These are phyloP conservation scores for Lates japonicus DNA, from an alignment of 2,797 vertebrate genomes.

Conservation along the genomic window DNA sequence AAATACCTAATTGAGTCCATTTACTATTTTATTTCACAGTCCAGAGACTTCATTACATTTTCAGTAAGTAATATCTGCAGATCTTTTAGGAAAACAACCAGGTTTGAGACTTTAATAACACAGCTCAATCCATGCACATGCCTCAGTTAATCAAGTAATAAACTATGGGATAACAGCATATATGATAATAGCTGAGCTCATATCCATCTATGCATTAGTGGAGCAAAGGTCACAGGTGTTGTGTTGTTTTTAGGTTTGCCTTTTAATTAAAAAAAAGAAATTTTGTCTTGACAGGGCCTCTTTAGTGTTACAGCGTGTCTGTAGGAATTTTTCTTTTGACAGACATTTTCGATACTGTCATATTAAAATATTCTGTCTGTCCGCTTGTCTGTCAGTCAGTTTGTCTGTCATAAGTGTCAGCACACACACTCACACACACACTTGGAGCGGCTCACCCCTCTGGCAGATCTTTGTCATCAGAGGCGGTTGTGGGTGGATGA, in stretches of 20 bases:
- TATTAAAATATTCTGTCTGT: conserved; percentile 22
- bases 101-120: conserved; percentile 86
- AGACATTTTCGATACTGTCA: conserved; percentile 15
- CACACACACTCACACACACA: conserved; percentile 52
- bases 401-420: conserved; percentile 19
- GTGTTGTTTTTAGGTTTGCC: conserved; percentile 10
- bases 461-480: conserved; percentile 71
- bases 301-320: not conserved
- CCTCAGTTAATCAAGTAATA: conserved; percentile 80
- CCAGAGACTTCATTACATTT: conserved; percentile 32
- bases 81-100: conserved; percentile 81
- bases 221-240: conserved; percentile 41
- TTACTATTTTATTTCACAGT: conserved; percentile 61
- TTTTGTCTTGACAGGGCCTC: not conserved
- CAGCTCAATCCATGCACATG: conserved; percentile 87
- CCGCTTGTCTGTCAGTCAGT: conserved; percentile 19
- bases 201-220: conserved; percentile 38
- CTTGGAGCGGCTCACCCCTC: conserved; percentile 62
- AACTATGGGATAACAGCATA: conserved; percentile 45
- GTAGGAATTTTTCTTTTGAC: conserved; percentile 17
- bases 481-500: conserved; percentile 74
- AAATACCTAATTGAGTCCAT: not conserved
- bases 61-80: conserved; percentile 41
- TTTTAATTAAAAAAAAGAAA: conserved; percentile 31
- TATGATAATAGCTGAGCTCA: conserved; percentile 47